A percentile compares a stretch with the other conserved stretches of the same genome.
Conservation (phyloP, 2,113 vertebrate species). For the Neolamprologus brichardi region DNA sequence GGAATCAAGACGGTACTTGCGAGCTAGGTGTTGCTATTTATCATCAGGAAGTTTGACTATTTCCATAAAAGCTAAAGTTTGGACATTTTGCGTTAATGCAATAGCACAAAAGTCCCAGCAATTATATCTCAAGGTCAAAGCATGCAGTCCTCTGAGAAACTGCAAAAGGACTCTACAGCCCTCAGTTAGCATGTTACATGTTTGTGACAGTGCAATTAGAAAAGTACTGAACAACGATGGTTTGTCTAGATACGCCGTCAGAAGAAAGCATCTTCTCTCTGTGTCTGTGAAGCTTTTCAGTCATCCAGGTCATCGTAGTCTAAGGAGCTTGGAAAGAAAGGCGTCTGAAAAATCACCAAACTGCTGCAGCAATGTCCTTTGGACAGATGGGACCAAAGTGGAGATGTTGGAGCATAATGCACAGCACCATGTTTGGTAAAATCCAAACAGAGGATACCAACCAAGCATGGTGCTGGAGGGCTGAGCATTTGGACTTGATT, state of each 20-base stretch:
- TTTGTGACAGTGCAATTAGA: not conserved
- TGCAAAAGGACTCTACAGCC: not conserved
- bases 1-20: not conserved
- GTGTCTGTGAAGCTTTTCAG: not conserved
- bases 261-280: not conserved
- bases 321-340: not conserved
- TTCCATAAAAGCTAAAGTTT: not conserved
- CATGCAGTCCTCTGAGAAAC: not conserved
- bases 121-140: not conserved
- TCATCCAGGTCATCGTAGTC: not conserved
- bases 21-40: not conserved
- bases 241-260: not conserved
- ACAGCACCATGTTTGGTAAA: not conserved
- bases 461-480: not conserved
- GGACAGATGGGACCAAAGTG: not conserved
- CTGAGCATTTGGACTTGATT: not conserved
- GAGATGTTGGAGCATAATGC: not conserved
- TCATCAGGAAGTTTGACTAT: not conserved
- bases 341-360: not conserved
- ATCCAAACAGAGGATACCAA: accelerated
- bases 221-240: not conserved
- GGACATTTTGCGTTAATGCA: not conserved
- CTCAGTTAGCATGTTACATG: not conserved
- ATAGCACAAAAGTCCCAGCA: not conserved
- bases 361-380: not conserved